A percentile compares a stretch with the other conserved stretches of the same genome.
phyloP scores from a whole-genome alignment of 2,797 vertebrate genomes.

The Chaenodraco wilsoni region DNA sequence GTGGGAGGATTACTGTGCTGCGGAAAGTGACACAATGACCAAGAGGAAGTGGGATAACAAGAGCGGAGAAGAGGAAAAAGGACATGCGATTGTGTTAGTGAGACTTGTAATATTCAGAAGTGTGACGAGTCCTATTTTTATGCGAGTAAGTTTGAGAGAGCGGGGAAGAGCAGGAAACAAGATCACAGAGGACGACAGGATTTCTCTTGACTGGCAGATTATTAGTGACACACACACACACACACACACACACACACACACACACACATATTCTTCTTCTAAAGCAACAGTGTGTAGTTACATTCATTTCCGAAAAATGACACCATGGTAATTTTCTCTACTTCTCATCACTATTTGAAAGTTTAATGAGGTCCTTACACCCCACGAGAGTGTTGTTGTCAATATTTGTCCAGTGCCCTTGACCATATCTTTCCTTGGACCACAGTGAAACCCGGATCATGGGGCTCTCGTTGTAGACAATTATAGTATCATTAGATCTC shows the following conservation, averaged over 20 bases:
- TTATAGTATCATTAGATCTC: conserved; percentile 50
- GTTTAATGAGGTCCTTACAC: conserved; percentile 60
- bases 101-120: conserved; percentile 42
- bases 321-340: conserved; percentile 45
- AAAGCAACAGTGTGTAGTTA: conserved; percentile 16
- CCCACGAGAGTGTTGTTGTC: conserved; percentile 37
- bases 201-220: conserved; percentile 56
- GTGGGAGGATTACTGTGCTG: conserved; percentile 53
- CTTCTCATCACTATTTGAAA: conserved; percentile 49
- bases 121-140: conserved; percentile 39
- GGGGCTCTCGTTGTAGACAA: conserved; percentile 31
- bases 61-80: conserved; percentile 40
- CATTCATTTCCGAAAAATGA: conserved; percentile 58
- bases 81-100: conserved; percentile 12
- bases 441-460: conserved; percentile 26
- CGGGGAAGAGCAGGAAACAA: conserved; percentile 34
- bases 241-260: conserved; percentile 11
- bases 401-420: conserved; percentile 46
- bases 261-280: not conserved
- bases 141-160: conserved; percentile 46
- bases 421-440: conserved; percentile 34
- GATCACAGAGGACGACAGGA: conserved; percentile 41
- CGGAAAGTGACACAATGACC: conserved; percentile 62
- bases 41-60: conserved; percentile 65
- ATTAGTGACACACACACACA: conserved; percentile 43